Evolutionary conservation across 1,140 invertebrate species (phyloP).

Genomic region (Latrodectus geometricus): DNA sequence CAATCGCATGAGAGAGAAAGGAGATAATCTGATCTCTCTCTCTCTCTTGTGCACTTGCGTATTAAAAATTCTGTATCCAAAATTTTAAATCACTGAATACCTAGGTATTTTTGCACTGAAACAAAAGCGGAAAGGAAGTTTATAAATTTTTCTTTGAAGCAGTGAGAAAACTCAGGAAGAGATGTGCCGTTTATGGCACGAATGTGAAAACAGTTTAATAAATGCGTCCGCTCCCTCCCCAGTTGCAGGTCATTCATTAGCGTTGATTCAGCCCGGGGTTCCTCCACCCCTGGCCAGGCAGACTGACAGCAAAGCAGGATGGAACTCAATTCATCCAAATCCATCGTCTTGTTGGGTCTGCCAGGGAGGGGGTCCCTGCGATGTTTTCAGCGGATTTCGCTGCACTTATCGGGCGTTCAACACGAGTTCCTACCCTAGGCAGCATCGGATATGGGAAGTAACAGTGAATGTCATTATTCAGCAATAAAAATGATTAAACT

Average conservation of each 20-base stretch:
- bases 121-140: background rate
- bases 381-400: constrained; percentile 6
- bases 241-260: constrained; percentile 32
- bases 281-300: background rate
- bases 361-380: background rate
- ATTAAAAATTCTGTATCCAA: too few relatives aligned
- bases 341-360: constrained; percentile 49
- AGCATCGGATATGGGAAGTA: too few relatives aligned
- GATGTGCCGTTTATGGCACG: too few relatives aligned
- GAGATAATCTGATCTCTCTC: too few relatives aligned
- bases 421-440: background rate
- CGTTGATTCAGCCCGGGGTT: constrained; percentile 4
- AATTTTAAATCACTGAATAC: too few relatives aligned
- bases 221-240: too few relatives aligned
- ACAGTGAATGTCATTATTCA: too few relatives aligned
- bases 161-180: background rate
- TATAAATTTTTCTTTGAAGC: constrained; percentile 37
- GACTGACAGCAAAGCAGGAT: constrained; percentile 37
- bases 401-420: background rate
- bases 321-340: background rate
- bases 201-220: too few relatives aligned
- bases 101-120: too few relatives aligned
- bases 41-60: too few relatives aligned
- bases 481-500: too few relatives aligned
- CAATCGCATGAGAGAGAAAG: too few relatives aligned